phyloP scores from a whole-genome alignment of 64 coral and sea anemone species.

The Acropora tenuis region DNA sequence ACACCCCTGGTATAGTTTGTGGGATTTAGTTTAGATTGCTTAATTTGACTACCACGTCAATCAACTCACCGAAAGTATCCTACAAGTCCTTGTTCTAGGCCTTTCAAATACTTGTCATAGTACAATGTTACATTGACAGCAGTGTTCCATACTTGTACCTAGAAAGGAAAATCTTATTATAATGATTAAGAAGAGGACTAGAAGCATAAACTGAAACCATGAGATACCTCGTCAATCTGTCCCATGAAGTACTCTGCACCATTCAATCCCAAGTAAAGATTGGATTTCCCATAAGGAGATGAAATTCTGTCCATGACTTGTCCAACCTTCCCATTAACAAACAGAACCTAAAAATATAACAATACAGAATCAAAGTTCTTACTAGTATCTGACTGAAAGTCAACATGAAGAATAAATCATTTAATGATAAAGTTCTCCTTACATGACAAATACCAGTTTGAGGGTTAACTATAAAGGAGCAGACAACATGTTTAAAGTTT shows the following conservation, averaged over 20 bases:
- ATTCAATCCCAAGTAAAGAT: constrained; percentile 23
- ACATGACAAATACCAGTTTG: too few relatives aligned
- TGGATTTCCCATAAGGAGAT: neutral
- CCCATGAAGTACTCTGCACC: neutral
- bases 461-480: too few relatives aligned
- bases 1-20: too few relatives aligned
- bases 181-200: neutral
- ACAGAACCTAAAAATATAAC: constrained; percentile 11
- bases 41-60: too few relatives aligned
- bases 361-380: neutral
- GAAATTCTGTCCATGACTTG: neutral
- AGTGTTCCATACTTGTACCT: constrained; percentile 24
- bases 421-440: too few relatives aligned
- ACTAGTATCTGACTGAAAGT: too few relatives aligned
- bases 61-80: constrained; percentile 23
- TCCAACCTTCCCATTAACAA: constrained; percentile 32
- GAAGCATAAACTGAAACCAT: neutral
- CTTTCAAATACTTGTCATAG: constrained; percentile 40
- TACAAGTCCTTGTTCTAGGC: constrained; percentile 13
- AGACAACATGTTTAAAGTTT: too few relatives aligned
- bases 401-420: too few relatives aligned
- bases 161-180: neutral
- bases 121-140: constrained; percentile 1
- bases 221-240: constrained; percentile 44
- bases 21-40: too few relatives aligned